A percentile compares a stretch with the other conserved stretches of the same genome.
Evolutionary conservation across 2,888 invertebrate species (phyloP).

Genomic region (Rhamphomyia laevipes): DNA sequence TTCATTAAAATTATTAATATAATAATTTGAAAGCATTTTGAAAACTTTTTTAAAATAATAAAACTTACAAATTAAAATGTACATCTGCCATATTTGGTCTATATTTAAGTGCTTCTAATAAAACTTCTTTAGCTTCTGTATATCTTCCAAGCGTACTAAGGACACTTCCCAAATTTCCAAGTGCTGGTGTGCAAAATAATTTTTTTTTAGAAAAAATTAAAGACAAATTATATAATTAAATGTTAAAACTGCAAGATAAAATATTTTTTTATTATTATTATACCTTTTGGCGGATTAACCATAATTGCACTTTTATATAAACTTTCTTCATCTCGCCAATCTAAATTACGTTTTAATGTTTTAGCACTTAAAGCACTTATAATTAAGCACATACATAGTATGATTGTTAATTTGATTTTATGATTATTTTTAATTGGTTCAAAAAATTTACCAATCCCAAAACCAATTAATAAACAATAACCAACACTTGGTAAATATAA

Average conservation of each 20-base stretch:
- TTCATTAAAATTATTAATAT: neutral
- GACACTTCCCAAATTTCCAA: slow-evolving; percentile 94
- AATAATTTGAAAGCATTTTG: too few relatives aligned
- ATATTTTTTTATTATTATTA: slow-evolving; percentile 3
- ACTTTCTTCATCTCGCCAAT: slow-evolving; percentile 89
- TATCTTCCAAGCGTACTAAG: slow-evolving; percentile 78
- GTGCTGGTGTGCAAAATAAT: slow-evolving; percentile 52
- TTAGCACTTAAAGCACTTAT: slow-evolving; percentile 60
- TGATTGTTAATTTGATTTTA: slow-evolving; percentile 24
- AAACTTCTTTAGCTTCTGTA: slow-evolving; percentile 83
- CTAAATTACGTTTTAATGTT: slow-evolving; percentile 72
- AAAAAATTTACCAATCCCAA: slow-evolving; percentile 47
- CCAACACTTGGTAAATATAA: slow-evolving; percentile 95
- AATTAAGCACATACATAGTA: slow-evolving; percentile 40
- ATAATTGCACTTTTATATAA: slow-evolving; percentile 81
- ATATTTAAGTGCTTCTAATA: slow-evolving; percentile 78
- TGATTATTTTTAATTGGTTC: slow-evolving; percentile 31
- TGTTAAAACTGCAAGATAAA: neutral
- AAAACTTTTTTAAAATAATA: too few relatives aligned
- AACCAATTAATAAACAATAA: slow-evolving; percentile 76
- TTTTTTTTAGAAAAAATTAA: neutral
- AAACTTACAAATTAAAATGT: slow-evolving; percentile 94
- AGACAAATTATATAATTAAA: neutral
- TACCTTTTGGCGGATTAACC: slow-evolving; percentile 97
- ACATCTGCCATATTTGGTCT: slow-evolving; percentile 98